Conservation (phyloP, 2,113 vertebrate species). For the Seriola aureovittata region DNA sequence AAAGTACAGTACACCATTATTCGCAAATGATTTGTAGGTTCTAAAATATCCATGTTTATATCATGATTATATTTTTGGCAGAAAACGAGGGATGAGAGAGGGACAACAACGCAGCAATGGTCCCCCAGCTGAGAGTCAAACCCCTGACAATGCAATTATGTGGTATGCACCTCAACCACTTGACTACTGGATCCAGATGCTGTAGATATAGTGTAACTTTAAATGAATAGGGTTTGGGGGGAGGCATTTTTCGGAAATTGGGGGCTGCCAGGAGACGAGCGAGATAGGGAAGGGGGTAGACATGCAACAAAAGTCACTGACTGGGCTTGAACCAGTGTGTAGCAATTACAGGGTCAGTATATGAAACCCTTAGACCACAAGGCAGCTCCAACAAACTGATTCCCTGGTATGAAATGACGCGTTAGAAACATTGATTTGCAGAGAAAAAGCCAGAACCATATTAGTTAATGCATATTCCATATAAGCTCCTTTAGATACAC, state of each 20-base stretch:
- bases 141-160: too few relatives aligned
- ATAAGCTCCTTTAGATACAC: too few relatives aligned
- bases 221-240: background rate
- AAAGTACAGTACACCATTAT: too few relatives aligned
- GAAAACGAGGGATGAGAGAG: too few relatives aligned
- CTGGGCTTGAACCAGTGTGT: accelerated
- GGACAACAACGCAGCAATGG: too few relatives aligned
- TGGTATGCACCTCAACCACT: background rate
- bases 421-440: background rate
- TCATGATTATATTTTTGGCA: too few relatives aligned
- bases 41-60: too few relatives aligned
- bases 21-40: too few relatives aligned
- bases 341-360: background rate
- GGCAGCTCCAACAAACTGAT: background rate
- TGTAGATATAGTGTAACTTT: background rate
- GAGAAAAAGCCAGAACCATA: background rate
- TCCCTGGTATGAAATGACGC: background rate
- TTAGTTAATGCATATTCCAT: background rate
- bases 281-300: background rate
- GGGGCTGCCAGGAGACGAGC: background rate
- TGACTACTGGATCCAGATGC: background rate
- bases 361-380: background rate
- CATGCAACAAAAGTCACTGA: background rate
- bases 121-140: too few relatives aligned
- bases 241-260: background rate